Percentiles rank a stretch among this genome's conserved stretches.
Evolutionary conservation across 2,797 vertebrate genomes (phyloP).

Genomic region (Myotis planiceps): DNA sequence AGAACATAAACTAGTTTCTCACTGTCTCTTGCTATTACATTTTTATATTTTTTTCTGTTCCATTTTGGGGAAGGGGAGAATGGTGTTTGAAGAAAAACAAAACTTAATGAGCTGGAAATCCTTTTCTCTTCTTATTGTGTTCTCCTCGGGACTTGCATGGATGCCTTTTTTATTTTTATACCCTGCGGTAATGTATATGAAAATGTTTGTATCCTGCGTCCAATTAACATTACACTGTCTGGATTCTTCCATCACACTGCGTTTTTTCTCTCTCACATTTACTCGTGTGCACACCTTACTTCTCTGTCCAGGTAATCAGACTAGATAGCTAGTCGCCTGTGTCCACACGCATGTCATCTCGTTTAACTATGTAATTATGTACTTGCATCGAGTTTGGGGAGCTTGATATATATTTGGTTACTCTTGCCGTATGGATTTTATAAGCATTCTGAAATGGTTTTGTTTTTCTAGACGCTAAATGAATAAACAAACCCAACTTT

Average conservation of each 20-base stretch:
- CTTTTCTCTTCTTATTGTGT: background rate
- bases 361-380: background rate
- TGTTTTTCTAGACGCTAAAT: constrained; percentile 13
- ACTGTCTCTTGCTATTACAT: background rate
- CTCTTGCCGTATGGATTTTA: background rate
- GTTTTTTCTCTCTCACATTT: background rate
- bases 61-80: background rate
- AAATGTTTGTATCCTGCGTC: background rate
- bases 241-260: background rate
- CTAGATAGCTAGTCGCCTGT: no score
- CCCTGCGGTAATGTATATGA: background rate
- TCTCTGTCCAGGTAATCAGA: background rate
- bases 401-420: background rate
- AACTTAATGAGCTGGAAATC: background rate
- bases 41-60: background rate
- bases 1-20: background rate
- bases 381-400: background rate
- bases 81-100: background rate
- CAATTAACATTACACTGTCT: background rate
- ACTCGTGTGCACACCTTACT: background rate
- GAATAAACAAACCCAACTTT: background rate
- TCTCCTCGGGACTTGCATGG: background rate
- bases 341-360: no score
- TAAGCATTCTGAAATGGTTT: background rate
- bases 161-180: background rate